These are phyloP conservation scores for Therioaphis trifolii DNA, from an alignment of 2,888 invertebrate genomes.

Conservation along the genomic window DNA sequence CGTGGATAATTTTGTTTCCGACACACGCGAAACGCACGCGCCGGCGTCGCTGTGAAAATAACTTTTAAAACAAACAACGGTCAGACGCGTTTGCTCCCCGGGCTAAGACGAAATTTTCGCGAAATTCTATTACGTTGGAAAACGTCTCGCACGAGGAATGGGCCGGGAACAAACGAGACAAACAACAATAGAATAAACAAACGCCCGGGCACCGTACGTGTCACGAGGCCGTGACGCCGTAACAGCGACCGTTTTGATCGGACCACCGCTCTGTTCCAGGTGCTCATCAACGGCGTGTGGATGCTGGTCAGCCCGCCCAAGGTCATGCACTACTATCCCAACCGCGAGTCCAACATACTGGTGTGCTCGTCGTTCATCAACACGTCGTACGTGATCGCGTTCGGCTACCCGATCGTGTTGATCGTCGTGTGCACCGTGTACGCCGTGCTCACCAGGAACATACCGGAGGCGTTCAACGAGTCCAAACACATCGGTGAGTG, in stretches of 20 bases:
- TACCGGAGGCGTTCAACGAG: slow-evolving; percentile 98
- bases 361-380: slow-evolving; percentile 93
- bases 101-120: no score
- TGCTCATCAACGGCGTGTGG: slow-evolving; percentile 91
- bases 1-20: background rate
- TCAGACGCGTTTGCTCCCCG: background rate
- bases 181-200: no score
- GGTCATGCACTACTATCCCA: slow-evolving; percentile 91
- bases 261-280: no score
- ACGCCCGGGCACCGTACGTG: no score
- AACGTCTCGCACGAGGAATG: no score
- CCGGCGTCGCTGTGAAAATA: background rate
- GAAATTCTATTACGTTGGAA: no score
- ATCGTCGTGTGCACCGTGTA: slow-evolving; percentile 95
- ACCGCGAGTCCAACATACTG: slow-evolving; percentile 89
- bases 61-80: background rate
- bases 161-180: no score
- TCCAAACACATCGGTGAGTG: slow-evolving; percentile 92
- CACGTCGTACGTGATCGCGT: slow-evolving; percentile 93
- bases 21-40: no score
- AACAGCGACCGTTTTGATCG: no score
- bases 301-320: slow-evolving; percentile 89
- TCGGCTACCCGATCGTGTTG: slow-evolving; percentile 90
- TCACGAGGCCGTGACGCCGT: no score
- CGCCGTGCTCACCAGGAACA: slow-evolving; percentile 93